phyloP scores from a whole-genome alignment of 2,113 vertebrate genomes.

The Microtus richardsoni region DNA sequence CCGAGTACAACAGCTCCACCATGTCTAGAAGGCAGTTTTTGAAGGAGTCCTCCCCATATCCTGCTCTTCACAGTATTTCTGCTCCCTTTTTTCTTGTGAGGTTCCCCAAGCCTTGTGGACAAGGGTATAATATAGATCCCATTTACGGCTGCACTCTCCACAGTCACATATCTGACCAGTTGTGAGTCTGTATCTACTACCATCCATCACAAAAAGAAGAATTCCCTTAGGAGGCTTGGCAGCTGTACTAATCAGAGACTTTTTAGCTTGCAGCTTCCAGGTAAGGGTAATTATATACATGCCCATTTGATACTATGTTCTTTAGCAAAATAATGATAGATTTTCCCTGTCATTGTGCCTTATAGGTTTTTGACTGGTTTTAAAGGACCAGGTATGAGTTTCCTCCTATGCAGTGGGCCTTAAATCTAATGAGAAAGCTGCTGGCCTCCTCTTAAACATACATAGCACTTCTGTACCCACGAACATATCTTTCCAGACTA shows the following conservation, averaged over 20 bases:
- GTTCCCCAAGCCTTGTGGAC: too few species aligned
- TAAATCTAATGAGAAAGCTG: background rate
- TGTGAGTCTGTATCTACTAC: background rate
- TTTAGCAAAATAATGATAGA: background rate
- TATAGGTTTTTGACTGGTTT: background rate
- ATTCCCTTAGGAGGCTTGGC: background rate
- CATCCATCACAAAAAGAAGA: background rate
- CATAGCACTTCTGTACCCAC: background rate
- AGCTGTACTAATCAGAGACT: background rate
- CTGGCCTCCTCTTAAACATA: too few species aligned
- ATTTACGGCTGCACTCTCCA: background rate
- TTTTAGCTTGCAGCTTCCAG: too few species aligned
- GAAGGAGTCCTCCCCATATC: background rate
- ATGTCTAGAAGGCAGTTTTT: background rate
- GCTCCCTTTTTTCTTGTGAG: background rate
- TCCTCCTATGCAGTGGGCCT: background rate
- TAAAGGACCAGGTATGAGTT: background rate
- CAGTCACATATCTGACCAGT: background rate
- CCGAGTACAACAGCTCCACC: background rate
- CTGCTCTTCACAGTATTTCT: too few species aligned
- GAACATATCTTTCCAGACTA: background rate
- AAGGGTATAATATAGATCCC: background rate
- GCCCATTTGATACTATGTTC: too few species aligned
- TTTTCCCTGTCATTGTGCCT: background rate
- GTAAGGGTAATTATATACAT: too few species aligned